These are phyloP conservation scores for Pegoplata infirma DNA, from an alignment of 2,888 invertebrate species.

Conservation along the genomic window DNA sequence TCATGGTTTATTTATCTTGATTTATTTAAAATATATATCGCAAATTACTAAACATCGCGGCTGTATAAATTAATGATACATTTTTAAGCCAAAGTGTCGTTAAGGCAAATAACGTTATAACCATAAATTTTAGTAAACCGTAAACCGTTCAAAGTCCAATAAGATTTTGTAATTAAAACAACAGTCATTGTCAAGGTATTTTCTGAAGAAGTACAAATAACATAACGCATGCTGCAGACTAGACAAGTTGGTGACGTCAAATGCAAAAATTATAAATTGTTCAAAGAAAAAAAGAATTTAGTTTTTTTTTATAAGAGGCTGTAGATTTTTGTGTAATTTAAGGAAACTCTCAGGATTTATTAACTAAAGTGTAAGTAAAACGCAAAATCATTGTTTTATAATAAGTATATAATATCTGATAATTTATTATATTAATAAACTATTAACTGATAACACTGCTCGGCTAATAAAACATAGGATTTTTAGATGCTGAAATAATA, in stretches of 20 bases:
- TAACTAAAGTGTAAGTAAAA: conserved; percentile 29
- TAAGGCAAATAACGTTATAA: background rate
- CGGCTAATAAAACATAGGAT: no score
- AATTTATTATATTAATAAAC: no score
- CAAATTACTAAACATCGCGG: no score
- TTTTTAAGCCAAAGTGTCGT: background rate
- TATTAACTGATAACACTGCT: no score
- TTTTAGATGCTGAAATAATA: no score
- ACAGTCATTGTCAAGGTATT: conserved; percentile 1
- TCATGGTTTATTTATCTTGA: no score
- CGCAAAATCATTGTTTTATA: no score
- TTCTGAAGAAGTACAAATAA: background rate
- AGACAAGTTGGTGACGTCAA: conserved; percentile 23
- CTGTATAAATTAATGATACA: no score
- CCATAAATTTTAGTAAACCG: background rate
- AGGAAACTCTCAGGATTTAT: background rate
- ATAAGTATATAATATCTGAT: no score
- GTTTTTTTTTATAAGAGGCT: background rate
- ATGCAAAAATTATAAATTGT: conserved; percentile 11
- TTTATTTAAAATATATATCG: no score
- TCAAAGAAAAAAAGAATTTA: background rate
- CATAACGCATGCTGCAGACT: background rate
- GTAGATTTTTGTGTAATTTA: background rate
- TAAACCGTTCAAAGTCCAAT: conserved; percentile 4
- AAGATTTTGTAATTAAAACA: background rate